Evolutionary conservation across 2,888 invertebrate species (phyloP).

Genomic region (Octonoba sinensis): DNA sequence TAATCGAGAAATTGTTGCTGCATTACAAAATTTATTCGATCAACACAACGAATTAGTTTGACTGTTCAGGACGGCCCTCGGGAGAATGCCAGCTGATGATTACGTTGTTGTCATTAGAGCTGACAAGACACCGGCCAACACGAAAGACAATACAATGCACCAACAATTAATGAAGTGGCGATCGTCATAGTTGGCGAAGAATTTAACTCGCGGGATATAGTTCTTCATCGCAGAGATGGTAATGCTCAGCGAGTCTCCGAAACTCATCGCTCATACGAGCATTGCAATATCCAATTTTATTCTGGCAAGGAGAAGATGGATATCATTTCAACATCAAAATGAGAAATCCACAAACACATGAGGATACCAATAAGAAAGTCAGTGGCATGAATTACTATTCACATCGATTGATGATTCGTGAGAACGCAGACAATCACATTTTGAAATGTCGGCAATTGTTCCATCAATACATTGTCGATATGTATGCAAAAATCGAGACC

Average conservation of each 20-base stretch:
- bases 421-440: no score
- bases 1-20: not conserved
- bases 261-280: conserved; percentile 60
- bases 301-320: conserved; percentile 65
- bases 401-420: conserved; percentile 55
- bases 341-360: conserved; percentile 11
- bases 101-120: conserved; percentile 49
- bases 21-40: conserved; percentile 1
- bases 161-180: conserved; percentile 66
- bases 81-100: conserved; percentile 49
- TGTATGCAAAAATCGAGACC: not conserved
- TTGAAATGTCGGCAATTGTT: conserved; percentile 59
- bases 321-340: conserved; percentile 50
- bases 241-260: conserved; percentile 48
- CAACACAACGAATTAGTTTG: conserved; percentile 10
- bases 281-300: conserved; percentile 67
- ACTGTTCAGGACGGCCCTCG: conserved; percentile 38
- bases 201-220: conserved; percentile 45
- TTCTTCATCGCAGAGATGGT: conserved; percentile 50
- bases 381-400: conserved; percentile 43
- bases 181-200: conserved; percentile 64
- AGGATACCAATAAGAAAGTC: conserved; percentile 39
- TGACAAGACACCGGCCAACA: conserved; percentile 37
- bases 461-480: conserved; percentile 67
- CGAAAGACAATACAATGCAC: conserved; percentile 63